These are phyloP conservation scores for Campopleginae sp. DNA, from an alignment of 2,888 invertebrate genomes.

Conservation along the genomic window DNA sequence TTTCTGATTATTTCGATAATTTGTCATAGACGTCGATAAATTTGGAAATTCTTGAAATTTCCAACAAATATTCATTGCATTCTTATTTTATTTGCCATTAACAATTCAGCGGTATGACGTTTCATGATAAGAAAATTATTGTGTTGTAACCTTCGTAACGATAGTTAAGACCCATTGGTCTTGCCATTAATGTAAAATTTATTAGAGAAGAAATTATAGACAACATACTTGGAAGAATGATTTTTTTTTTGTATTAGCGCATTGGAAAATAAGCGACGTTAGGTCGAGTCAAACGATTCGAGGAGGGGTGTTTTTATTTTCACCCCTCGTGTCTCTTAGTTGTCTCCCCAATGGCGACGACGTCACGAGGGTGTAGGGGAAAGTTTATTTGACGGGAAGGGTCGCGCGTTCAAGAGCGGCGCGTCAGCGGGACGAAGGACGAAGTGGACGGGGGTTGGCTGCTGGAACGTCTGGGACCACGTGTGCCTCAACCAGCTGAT, in stretches of 20 bases:
- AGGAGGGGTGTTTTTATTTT: constrained; percentile 47
- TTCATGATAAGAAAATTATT: background rate
- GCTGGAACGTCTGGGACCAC: constrained; percentile 68
- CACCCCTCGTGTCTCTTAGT: constrained; percentile 60
- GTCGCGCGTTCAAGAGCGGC: constrained; percentile 58
- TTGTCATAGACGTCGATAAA: background rate
- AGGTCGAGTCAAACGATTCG: constrained; percentile 43
- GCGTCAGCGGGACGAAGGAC: constrained; percentile 50
- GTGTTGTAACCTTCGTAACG: background rate
- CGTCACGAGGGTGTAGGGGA: constrained; percentile 50
- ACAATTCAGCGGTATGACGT: background rate
- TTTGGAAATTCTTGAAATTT: too few relatives aligned
- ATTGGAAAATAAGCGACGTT: constrained; percentile 32
- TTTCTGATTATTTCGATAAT: background rate
- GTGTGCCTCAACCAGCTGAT: constrained; percentile 71
- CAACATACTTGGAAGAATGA: background rate
- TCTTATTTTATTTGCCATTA: background rate
- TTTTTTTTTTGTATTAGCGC: constrained; percentile 6
- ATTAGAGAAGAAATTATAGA: background rate
- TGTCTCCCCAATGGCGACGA: constrained; percentile 55
- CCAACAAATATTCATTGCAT: background rate
- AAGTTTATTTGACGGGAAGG: constrained; percentile 59
- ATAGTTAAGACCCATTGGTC: background rate
- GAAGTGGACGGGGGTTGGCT: constrained; percentile 32
- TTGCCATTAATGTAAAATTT: background rate